Conservation (phyloP, 1,140 invertebrate genomes). For the Platorchestia sp. region DNA sequence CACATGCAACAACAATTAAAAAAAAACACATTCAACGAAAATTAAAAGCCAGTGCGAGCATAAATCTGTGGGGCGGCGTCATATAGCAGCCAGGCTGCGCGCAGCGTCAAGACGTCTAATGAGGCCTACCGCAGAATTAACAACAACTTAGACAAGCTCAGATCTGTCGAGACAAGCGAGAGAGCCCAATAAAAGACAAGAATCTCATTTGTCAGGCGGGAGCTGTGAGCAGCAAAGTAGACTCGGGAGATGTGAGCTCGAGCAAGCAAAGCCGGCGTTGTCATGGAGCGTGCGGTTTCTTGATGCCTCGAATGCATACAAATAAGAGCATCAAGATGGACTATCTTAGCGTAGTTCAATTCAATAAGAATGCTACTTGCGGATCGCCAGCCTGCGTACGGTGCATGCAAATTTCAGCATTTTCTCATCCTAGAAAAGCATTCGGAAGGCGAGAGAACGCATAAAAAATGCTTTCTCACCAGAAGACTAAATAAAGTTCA, state of each 20-base stretch:
- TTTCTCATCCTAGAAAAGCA: background rate
- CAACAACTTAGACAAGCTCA: slow-evolving; percentile 35
- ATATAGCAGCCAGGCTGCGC: background rate
- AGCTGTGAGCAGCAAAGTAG: slow-evolving; percentile 4
- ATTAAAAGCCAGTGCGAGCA: background rate
- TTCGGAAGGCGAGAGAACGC: background rate
- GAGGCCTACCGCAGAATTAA: slow-evolving; percentile 39
- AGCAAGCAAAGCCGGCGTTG: background rate
- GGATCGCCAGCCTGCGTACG: background rate
- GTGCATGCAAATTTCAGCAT: background rate
- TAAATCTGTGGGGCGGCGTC: background rate
- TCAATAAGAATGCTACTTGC: slow-evolving; percentile 15
- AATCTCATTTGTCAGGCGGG: slow-evolving; percentile 46
- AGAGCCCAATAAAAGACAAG: slow-evolving; percentile 44
- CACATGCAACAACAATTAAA: too few relatives aligned
- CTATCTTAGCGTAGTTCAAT: slow-evolving; percentile 5
- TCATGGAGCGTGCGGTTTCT: background rate
- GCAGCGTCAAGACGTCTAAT: background rate
- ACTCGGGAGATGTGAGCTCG: background rate
- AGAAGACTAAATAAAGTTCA: background rate
- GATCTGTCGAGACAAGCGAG: slow-evolving; percentile 36
- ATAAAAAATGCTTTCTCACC: background rate
- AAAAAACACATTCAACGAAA: too few relatives aligned
- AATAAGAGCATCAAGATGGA: slow-evolving; percentile 43
- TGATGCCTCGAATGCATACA: slow-evolving; percentile 13